Conservation (phyloP, 2,113 vertebrate genomes). For the Forbesichthys papilliferus region DNA sequence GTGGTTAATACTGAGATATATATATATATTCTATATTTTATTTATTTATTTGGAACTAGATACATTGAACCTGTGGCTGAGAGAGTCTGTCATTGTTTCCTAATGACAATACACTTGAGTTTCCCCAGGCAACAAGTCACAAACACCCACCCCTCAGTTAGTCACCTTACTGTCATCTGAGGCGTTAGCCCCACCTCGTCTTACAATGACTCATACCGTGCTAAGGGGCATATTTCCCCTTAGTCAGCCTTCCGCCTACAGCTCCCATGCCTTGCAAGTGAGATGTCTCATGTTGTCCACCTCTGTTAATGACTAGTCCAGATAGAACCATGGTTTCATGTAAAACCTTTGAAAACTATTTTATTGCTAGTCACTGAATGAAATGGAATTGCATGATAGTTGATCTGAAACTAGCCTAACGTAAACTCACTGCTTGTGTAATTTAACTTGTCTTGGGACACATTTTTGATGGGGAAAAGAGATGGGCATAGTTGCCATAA, state of each 20-base stretch:
- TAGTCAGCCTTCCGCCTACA: neutral
- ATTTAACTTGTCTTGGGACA: conserved; percentile 14
- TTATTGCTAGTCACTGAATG: conserved; percentile 10
- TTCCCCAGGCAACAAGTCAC: neutral
- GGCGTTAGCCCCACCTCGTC: neutral
- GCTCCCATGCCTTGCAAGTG: neutral
- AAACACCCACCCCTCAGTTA: neutral
- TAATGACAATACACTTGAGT: conserved; percentile 8
- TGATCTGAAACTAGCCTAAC: conserved; percentile 6
- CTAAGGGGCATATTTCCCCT: neutral
- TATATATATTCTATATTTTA: neutral
- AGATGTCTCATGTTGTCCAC: neutral
- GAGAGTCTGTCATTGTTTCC: neutral
- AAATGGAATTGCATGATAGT: conserved; percentile 32
- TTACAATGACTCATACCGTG: conserved; percentile 3
- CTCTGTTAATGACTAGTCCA: neutral
- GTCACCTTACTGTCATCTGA: neutral
- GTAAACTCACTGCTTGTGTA: conserved; percentile 25
- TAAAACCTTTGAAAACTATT: neutral
- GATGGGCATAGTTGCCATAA: too few relatives aligned
- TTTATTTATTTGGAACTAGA: neutral
- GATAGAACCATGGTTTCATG: neutral
- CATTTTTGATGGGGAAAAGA: neutral
- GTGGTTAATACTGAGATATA: neutral
- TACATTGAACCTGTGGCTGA: neutral